Conservation (phyloP, 2,888 invertebrate species). For the Julus scandinavius region DNA sequence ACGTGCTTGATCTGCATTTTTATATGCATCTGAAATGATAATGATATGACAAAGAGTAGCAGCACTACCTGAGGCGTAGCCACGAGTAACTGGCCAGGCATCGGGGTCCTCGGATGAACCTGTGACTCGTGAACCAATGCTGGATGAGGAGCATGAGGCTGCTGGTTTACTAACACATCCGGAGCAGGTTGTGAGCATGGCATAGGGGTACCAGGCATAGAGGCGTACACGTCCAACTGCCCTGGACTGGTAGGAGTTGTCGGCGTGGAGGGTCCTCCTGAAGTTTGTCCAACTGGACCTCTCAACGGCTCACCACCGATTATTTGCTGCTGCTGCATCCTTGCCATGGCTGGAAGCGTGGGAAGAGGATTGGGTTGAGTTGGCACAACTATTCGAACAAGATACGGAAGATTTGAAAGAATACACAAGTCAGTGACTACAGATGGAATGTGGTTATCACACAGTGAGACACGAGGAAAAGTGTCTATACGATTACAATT, state of each 20-base stretch:
- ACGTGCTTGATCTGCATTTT: background rate
- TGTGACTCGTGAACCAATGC: constrained; percentile 43
- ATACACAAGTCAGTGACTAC: constrained; percentile 29
- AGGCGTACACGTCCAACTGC: constrained; percentile 40
- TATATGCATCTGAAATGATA: background rate
- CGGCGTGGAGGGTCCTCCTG: constrained; percentile 33
- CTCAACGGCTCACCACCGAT: constrained; percentile 62
- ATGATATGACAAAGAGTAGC: constrained; percentile 55
- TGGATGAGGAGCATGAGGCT: constrained; percentile 50
- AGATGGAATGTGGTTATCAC: background rate
- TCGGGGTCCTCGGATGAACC: constrained; percentile 60
- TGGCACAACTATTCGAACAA: constrained; percentile 51
- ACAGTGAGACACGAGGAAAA: background rate
- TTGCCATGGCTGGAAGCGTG: constrained; percentile 69
- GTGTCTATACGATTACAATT: background rate
- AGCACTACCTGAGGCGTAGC: constrained; percentile 67
- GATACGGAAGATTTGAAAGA: constrained; percentile 50
- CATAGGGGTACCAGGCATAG: constrained; percentile 52
- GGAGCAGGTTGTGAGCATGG: constrained; percentile 1
- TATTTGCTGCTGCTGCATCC: constrained; percentile 71
- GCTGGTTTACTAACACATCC: constrained; percentile 41
- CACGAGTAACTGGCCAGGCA: constrained; percentile 69
- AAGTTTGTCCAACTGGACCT: background rate
- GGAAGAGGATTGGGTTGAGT: constrained; percentile 56
- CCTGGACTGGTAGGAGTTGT: constrained; percentile 50